Evolutionary conservation across 2,888 invertebrate species (phyloP), one percentile per base, ranked within the genome.

Genomic region (Chrysolina haemoptera): DNA sequence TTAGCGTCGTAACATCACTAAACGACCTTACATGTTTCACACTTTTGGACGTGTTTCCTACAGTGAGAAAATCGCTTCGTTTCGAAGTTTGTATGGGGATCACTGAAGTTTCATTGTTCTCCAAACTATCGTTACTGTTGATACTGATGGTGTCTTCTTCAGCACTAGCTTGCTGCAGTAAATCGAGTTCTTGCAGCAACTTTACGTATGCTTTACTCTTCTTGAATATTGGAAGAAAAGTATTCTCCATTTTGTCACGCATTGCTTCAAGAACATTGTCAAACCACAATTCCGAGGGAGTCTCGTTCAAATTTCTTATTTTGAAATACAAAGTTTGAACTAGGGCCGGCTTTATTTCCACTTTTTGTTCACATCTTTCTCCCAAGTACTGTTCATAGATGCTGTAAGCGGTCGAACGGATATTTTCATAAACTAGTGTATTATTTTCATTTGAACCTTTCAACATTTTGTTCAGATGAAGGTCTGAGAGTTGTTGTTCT

Each of bases 341-440:
- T 8, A 93, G 84, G 10, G 87, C 84, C 68, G 92, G 91, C 77
- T 93, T 93, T 11, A 95, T 84, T 76, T 90, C 89, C 8, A 94
- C 88, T 80, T 90, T 90, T 12, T 92, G 90, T 55, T 91, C 90
- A 5, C 93, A 91, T 87, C 93, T 93, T 79, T 94, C 94, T 41
- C 94, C 92, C 40, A 95, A 88, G 87, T 94, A 95, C 84, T 95
- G 94, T 75, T 94, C 93, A 85, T 92, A 93, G 78, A 95, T 94
- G 84, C 92, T 93, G 66, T 90, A 87, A 10, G 95, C 95, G 8
- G 94, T 94, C 81, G 93, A 92, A 73, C 93, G 90, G 41, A 88
- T 86, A 64, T 82, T 86, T 59, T 87, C 87, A 76, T 86, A 86
- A 12, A 86, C 79, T n/a, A 79, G 64, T 12, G 78, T 70, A 0